These are phyloP conservation scores for Parascotia fuliginaria DNA, from an alignment of 2,888 invertebrate species.

Conservation along the genomic window DNA sequence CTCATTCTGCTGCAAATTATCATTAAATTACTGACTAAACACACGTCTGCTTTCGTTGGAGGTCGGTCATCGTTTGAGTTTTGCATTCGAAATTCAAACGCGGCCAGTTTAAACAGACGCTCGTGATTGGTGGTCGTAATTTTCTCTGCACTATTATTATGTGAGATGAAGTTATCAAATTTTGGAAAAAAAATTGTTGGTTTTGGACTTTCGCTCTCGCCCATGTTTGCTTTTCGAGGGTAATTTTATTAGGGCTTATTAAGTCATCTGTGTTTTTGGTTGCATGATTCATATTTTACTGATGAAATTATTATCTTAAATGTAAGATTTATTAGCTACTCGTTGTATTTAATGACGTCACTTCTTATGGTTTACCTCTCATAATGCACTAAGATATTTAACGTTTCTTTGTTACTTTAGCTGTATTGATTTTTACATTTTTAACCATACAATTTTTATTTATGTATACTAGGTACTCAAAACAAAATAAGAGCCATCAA, in stretches of 20 bases:
- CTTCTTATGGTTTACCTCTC: constrained; percentile 11
- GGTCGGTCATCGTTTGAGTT: constrained; percentile 58
- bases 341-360: constrained; percentile 26
- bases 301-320: constrained; percentile 25
- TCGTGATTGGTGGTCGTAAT: constrained; percentile 70
- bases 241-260: constrained; percentile 70
- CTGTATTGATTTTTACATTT: too few relatives aligned
- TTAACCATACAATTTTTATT: too few relatives aligned
- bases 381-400: background rate
- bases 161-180: constrained; percentile 79
- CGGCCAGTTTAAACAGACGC: constrained; percentile 48
- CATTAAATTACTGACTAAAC: constrained; percentile 65
- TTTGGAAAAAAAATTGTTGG: constrained; percentile 69
- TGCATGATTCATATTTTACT: constrained; percentile 26
- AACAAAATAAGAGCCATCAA: too few relatives aligned
- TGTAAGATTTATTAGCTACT: constrained; percentile 29
- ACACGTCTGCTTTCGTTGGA: constrained; percentile 62
- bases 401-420: too few relatives aligned
- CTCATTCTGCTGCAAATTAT: constrained; percentile 64
- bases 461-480: too few relatives aligned
- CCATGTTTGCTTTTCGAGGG: constrained; percentile 69
- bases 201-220: constrained; percentile 63
- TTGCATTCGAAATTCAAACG: constrained; percentile 68
- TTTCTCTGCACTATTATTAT: constrained; percentile 70
- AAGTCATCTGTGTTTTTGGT: constrained; percentile 50